Base-by-base conservation (phyloP, 2,888 invertebrate species). In the Endomychus coccineus region DNA sequence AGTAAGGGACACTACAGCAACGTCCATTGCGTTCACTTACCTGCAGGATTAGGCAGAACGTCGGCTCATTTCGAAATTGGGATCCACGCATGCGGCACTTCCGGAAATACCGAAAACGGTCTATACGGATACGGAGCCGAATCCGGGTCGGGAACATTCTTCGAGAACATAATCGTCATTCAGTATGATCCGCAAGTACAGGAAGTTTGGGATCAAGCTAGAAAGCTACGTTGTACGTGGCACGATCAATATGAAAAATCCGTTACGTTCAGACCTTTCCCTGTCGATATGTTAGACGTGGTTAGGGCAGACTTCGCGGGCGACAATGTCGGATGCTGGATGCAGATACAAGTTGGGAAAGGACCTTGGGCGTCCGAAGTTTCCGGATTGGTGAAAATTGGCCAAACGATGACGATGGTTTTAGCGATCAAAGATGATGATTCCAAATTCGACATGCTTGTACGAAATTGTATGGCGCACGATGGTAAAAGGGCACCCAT, bases 391-490 rank as follows among this genome's bases (percentile, higher is more conserved):
- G 92, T 92, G 0, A 92, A 92, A 68, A 92, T 92, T 37, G 92
- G 92, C 1, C 92, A 92, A 62, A 92, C 92, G 0, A 91, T 94
- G 91, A 94, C 92, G 9, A 92, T 92, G 91, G 92, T 92, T 2
- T 67, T 92, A 42, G 92, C 92, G 21, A 92, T 92, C 54, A 92
- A 92, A 64, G 92, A 92, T 50, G 91, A 92, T 53, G 92, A 92
- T 56, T 83, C 88, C 35, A 92, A 92, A 62, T 92, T 92, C 62
- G 92, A 94, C 65, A 92, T 94, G 92, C 68, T 92, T 49, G 91
- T 94, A 4, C 73, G 92, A 38, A 92, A 92, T 57, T 94, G 92
- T 60, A 87, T 92, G 66, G 92, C 92, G 4, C 91, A 92, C 62
- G 92, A 94, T 56, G 92, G 92, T 40, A 90, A 90, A 67, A 75